Evolutionary conservation across 2,113 vertebrate species (phyloP).

Genomic region (Pleuronectes platessa): DNA sequence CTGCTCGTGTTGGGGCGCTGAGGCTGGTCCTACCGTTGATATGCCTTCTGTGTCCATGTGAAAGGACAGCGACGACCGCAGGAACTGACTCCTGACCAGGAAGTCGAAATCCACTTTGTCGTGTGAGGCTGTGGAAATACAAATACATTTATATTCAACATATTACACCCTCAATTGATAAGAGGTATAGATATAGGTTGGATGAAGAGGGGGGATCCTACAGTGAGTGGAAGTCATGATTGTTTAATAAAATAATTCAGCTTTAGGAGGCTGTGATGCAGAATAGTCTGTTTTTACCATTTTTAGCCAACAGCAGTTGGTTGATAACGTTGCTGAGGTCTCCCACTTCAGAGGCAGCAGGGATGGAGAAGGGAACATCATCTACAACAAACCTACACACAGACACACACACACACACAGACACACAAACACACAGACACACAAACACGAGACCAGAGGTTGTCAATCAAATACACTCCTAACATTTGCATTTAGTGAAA

Average conservation of each 20-base stretch:
- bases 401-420: constrained; percentile 19
- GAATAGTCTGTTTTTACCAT: constrained; percentile 78
- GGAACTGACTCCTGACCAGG: constrained; percentile 93
- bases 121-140: constrained; percentile 85
- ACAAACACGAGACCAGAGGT: constrained; percentile 1
- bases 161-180: no score
- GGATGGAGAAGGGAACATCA: constrained; percentile 95
- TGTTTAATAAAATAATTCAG: no score
- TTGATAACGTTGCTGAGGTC: constrained; percentile 96
- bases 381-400: constrained; percentile 87
- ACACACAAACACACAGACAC: no score
- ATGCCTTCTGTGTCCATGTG: constrained; percentile 94
- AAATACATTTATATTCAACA: not conserved
- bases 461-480: not conserved
- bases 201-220: no score
- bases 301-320: constrained; percentile 88
- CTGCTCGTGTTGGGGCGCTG: no score
- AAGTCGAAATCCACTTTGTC: constrained; percentile 97
- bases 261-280: no score
- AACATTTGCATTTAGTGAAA: not conserved
- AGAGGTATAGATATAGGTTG: no score
- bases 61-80: constrained; percentile 86
- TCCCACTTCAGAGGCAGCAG: constrained; percentile 86
- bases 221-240: no score
- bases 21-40: constrained; percentile 85